Evolutionary conservation across 2,113 vertebrate species (phyloP).

Genomic region (Cichladusa arquata): DNA sequence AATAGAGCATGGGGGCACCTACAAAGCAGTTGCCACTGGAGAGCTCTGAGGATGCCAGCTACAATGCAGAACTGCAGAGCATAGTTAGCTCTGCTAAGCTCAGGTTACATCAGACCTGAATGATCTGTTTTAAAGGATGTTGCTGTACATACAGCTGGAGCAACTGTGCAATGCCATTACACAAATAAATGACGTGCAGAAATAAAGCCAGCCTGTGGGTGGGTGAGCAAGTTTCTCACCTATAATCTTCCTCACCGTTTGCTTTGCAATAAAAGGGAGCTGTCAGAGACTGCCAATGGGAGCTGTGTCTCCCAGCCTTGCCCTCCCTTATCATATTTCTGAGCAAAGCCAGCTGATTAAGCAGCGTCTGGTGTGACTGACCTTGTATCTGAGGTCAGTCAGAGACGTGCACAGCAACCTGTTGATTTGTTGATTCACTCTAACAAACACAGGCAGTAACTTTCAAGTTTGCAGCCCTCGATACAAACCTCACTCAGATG

Average conservation of each 20-base stretch:
- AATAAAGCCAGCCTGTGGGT: neutral
- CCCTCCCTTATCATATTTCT: neutral
- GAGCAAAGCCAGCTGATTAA: constrained; percentile 32
- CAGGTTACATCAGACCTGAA: neutral
- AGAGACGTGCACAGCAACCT: neutral
- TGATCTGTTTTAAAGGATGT: neutral
- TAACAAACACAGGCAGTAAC: neutral
- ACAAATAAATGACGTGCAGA: neutral
- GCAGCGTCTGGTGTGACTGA: neutral
- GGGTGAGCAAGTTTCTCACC: neutral
- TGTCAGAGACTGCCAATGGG: neutral
- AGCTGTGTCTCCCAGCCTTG: neutral
- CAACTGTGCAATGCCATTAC: neutral
- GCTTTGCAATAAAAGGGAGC: neutral
- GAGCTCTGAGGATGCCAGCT: neutral
- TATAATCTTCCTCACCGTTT: neutral
- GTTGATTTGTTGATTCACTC: neutral
- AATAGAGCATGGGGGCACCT: neutral
- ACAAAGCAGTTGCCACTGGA: neutral
- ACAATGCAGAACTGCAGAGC: neutral
- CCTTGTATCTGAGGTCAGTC: neutral
- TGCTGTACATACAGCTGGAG: neutral
- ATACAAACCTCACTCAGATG: neutral
- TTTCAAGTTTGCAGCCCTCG: neutral
- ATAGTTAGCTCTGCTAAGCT: neutral